Evolutionary conservation across 2,888 invertebrate genomes (phyloP).

Genomic region (Lithodes maja): DNA sequence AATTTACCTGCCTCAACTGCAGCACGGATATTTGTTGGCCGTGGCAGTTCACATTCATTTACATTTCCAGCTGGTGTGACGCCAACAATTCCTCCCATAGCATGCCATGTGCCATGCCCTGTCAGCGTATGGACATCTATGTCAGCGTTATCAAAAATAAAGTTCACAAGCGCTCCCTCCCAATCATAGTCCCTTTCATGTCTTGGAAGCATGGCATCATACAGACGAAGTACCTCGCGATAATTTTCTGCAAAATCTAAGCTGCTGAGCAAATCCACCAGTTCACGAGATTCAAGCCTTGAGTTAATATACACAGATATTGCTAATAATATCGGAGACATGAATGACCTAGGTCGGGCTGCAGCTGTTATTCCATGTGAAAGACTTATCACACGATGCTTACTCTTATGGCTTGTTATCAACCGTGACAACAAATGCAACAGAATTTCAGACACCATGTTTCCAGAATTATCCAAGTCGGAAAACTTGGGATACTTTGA

Average conservation of each 20-base stretch:
- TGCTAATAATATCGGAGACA: background rate
- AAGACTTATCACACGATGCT: background rate
- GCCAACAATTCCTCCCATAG: background rate
- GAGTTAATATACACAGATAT: background rate
- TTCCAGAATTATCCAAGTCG: background rate
- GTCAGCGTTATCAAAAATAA: conserved; percentile 26
- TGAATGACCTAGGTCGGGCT: background rate
- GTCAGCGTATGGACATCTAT: conserved; percentile 12
- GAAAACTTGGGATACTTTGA: background rate
- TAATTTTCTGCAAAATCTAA: conserved; percentile 16
- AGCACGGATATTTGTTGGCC: background rate
- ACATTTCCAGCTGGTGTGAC: conserved; percentile 3
- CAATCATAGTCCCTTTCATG: conserved; percentile 2
- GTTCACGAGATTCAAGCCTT: background rate
- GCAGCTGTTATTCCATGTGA: conserved; percentile 1
- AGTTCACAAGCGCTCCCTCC: conserved; percentile 18
- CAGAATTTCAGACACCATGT: background rate
- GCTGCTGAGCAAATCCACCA: background rate
- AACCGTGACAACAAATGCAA: background rate
- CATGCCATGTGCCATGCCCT: conserved; percentile 20
- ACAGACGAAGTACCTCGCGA: background rate
- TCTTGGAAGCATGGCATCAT: conserved; percentile 3
- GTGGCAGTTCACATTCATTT: background rate
- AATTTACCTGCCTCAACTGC: background rate
- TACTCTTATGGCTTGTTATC: background rate